Conservation (phyloP, 2,113 vertebrate genomes). For the Copsychus sechellarum region DNA sequence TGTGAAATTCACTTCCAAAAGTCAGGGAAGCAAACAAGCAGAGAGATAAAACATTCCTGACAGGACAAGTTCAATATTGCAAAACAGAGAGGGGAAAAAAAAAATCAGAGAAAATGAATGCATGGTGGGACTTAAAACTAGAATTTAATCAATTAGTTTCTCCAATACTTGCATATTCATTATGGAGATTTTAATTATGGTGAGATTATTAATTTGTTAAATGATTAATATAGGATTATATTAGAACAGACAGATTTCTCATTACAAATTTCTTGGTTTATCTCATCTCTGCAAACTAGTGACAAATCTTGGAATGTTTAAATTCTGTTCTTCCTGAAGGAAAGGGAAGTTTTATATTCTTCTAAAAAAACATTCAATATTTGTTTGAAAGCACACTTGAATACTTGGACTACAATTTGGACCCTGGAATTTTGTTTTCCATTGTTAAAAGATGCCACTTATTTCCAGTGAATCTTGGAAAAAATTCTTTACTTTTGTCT, state of each 20-base stretch:
- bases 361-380: not conserved
- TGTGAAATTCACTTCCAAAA: conserved; percentile 13
- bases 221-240: not conserved
- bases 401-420: not conserved
- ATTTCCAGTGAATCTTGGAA: not conserved
- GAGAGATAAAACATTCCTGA: not conserved
- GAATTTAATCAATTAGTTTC: not conserved
- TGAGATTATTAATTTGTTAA: not conserved
- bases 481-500: not conserved
- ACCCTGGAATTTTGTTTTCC: not conserved
- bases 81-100: not conserved
- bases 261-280: not conserved
- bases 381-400: not conserved
- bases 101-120: not conserved
- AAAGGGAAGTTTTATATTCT: not conserved
- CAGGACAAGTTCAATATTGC: not conserved
- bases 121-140: not conserved
- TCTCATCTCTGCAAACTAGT: not conserved
- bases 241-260: not conserved
- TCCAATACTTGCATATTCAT: not conserved
- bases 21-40: not conserved
- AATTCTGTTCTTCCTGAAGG: not conserved
- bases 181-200: not conserved
- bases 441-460: not conserved
- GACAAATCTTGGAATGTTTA: not conserved